Conservation (phyloP, 2,113 vertebrate species). For the Xenopus borealis region DNA sequence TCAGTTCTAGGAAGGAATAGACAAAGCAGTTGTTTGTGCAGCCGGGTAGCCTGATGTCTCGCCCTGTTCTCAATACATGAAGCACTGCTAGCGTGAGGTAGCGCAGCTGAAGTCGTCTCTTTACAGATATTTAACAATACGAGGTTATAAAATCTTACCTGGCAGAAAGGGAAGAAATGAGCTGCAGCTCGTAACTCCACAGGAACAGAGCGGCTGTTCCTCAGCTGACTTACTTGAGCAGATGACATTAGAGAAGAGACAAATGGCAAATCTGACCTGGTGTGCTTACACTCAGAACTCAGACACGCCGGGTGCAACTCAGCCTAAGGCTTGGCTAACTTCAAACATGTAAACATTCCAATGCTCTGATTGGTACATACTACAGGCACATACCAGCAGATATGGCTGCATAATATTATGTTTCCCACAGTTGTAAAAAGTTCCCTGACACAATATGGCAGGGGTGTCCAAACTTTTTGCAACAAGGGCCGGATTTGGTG, state of each 20-base stretch:
- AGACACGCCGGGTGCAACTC: background rate
- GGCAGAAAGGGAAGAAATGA: constrained; percentile 16
- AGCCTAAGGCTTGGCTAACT: background rate
- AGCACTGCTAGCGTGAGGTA: background rate
- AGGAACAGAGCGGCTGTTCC: constrained; percentile 46
- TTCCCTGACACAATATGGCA: no score
- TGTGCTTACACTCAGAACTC: constrained; percentile 27
- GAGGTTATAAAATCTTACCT: constrained; percentile 26
- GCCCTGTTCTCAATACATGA: no score
- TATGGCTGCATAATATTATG: background rate
- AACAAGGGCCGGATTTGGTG: no score
- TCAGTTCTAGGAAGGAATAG: no score
- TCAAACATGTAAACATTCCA: background rate
- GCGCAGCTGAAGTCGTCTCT: no score
- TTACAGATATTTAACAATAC: constrained; percentile 2
- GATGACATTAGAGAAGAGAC: constrained; percentile 51
- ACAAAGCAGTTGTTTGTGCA: no score
- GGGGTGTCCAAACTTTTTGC: no score
- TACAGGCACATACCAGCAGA: background rate
- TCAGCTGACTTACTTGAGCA: constrained; percentile 53
- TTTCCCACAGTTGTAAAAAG: background rate
- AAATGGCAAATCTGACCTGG: constrained; percentile 7
- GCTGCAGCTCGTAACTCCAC: constrained; percentile 32
- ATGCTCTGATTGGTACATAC: no score
- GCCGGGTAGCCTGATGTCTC: no score